Conservation (phyloP, 2,888 invertebrate species). For the Spisula solida region DNA sequence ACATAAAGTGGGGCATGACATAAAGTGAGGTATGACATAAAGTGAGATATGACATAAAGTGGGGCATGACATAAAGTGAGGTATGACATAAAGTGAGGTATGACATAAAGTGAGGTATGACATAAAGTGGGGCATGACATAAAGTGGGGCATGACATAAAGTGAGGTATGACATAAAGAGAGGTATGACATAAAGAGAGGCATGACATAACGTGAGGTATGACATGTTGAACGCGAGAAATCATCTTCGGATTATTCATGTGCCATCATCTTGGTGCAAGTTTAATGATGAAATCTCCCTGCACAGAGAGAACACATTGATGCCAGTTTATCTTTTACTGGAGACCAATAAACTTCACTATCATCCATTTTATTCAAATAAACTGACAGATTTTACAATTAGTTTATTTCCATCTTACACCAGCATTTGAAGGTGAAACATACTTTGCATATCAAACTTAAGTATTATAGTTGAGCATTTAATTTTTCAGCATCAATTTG, state of each 20-base stretch:
- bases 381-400: slow-evolving; percentile 17
- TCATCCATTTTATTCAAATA: neutral
- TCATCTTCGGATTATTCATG: neutral
- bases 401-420: neutral
- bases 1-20: no score
- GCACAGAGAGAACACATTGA: neutral
- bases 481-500: no score
- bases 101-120: no score
- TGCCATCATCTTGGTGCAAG: neutral
- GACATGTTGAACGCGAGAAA: neutral
- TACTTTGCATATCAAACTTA: neutral
- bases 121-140: no score
- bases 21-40: no score
- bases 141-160: neutral
- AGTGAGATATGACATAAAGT: neutral
- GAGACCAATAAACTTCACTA: slow-evolving; percentile 14
- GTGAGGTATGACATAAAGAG: no score
- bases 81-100: no score
- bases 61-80: neutral
- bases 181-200: no score
- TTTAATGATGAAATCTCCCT: neutral
- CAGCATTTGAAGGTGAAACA: neutral
- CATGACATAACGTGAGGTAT: neutral
- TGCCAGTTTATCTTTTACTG: neutral
- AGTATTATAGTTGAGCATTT: neutral